Base-by-base conservation (phyloP, 2,113 vertebrate genomes). In the Aptenodytes forsteri region DNA sequence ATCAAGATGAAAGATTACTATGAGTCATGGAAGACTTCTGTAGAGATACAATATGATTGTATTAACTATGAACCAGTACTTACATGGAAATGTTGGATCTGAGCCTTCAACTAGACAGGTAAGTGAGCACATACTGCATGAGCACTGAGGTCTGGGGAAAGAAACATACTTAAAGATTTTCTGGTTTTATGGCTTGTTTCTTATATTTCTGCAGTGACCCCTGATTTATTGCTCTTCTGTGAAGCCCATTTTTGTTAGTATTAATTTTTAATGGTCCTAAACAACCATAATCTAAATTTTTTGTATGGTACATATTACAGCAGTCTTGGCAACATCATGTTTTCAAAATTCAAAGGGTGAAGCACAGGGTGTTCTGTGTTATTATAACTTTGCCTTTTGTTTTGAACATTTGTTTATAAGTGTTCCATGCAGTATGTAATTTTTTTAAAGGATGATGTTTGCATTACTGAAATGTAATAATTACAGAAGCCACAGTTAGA, bases 81-180 rank as follows among this genome's bases (percentile, higher is more conserved):
- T 81, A 34, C 38, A 2, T 66, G 77, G 50, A 54, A 82, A n/a
- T 66, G 30, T 7, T 71, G 36, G 9, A 14, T 65, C 36, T 87
- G 59, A 89, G 34, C 44, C 67, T 89, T 46, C 49, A 72, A 2
- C 21, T 62, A 58, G 65, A 36, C 55, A 70, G 78, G 19, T 54
- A 0, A 0, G 38, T 73, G 44, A 62, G 59, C 59, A 16, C n/a
- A 9, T 47, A 12, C 26, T 73, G 67, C 29, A 22, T 2, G 2
- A 87, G 12, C 81, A 17, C 47, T 40, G 1, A 27, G 38, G 30
- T 46, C 50, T 73, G 40, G 26, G 40, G 23, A 10, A 49, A 44
- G n/a, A 58, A 54, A 32, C 27, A 34, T 47, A 32, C 20, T 52
- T 42, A 13, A 38, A 5, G 38, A 20, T 55, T 70, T 90, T 59